Evolutionary conservation across 2,888 invertebrate species (phyloP).

Genomic region (Daptonema setosum): DNA sequence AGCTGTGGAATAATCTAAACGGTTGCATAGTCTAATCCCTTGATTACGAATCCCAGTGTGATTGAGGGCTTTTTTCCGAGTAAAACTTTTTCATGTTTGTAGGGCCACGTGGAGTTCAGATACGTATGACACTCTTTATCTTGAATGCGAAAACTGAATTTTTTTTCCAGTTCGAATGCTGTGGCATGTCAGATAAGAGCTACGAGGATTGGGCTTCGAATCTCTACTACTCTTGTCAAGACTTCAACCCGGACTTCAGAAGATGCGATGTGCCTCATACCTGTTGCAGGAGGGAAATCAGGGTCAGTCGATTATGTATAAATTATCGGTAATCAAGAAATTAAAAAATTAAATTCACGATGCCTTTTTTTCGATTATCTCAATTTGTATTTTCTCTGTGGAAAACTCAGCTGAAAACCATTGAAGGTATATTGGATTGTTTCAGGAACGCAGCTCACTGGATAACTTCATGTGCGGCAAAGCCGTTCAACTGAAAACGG

Average conservation of each 20-base stretch:
- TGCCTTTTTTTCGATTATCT: too few relatives aligned
- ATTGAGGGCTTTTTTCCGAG: too few relatives aligned
- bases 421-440: not conserved
- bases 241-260: not conserved
- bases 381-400: too few relatives aligned
- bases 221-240: not conserved
- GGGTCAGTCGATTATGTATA: not conserved
- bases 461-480: not conserved
- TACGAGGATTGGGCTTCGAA: not conserved
- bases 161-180: slow-evolving; percentile 5
- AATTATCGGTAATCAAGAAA: not conserved
- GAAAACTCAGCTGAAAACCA: too few relatives aligned
- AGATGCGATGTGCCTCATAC: not conserved
- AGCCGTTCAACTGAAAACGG: not conserved
- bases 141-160: too few relatives aligned
- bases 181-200: not conserved
- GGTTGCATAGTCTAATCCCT: too few relatives aligned
- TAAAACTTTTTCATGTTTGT: too few relatives aligned
- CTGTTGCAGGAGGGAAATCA: not conserved
- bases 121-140: too few relatives aligned
- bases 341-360: too few relatives aligned
- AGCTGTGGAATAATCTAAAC: too few relatives aligned
- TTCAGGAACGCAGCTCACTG: not conserved
- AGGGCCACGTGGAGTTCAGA: too few relatives aligned
- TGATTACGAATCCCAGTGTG: too few relatives aligned